Percentiles rank a stretch among this genome's conserved stretches.
These are phyloP conservation scores for Tupaia chinensis DNA, from an alignment of 2,113 vertebrate genomes.

Conservation along the genomic window DNA sequence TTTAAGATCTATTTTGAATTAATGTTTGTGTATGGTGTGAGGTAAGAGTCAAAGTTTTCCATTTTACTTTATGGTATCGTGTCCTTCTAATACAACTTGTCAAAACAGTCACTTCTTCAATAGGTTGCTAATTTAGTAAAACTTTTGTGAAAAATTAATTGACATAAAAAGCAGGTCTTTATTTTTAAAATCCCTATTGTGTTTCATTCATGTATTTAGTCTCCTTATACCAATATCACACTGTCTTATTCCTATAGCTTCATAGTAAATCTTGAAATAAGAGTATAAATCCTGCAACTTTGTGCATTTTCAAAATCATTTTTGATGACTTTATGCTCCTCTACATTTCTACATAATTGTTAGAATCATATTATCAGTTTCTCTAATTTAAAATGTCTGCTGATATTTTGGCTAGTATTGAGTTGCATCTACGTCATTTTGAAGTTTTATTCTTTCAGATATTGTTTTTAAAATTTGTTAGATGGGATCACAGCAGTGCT, in stretches of 20 bases:
- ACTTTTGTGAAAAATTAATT: slow-evolving; percentile 10
- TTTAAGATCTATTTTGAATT: background rate
- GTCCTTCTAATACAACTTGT: background rate
- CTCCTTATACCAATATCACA: background rate
- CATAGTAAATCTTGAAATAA: background rate
- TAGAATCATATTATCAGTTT: background rate
- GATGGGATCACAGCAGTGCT: background rate
- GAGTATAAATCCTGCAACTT: background rate
- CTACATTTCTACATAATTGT: background rate
- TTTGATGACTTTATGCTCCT: background rate
- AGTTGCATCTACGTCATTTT: background rate
- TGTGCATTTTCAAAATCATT: background rate
- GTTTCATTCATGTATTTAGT: background rate
- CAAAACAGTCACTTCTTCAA: background rate
- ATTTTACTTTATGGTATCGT: background rate
- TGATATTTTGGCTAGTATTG: background rate
- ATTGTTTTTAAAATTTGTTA: background rate
- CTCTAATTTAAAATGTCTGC: background rate
- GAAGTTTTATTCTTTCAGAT: background rate
- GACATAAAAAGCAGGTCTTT: background rate
- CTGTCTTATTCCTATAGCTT: background rate
- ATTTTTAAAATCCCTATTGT: background rate
- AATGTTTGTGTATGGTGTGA: background rate
- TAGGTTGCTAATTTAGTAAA: background rate
- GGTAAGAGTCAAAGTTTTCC: background rate